Conservation (phyloP, 2,797 vertebrate genomes). For the Nyctalus aviator region DNA sequence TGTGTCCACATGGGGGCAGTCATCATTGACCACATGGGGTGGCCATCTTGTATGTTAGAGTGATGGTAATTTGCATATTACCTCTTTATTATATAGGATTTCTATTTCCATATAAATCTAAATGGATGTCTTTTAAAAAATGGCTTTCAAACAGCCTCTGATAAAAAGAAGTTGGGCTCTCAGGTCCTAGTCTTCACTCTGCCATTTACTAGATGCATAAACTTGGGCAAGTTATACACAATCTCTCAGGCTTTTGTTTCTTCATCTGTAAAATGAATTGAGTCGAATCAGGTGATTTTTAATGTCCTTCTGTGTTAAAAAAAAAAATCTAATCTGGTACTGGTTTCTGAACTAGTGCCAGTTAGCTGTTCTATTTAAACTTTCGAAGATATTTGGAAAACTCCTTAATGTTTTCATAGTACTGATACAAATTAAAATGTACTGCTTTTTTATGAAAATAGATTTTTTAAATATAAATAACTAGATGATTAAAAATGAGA, state of each 20-base stretch:
- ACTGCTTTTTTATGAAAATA: slow-evolving; percentile 56
- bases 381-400: slow-evolving; percentile 65
- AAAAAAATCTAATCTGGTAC: background rate
- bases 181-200: background rate
- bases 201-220: slow-evolving; percentile 6
- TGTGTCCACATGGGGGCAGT: no score
- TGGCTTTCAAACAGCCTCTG: slow-evolving; percentile 49
- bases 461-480: background rate
- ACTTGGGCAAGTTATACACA: slow-evolving; percentile 21
- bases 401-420: slow-evolving; percentile 16
- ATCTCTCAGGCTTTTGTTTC: slow-evolving; percentile 29
- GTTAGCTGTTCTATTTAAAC: slow-evolving; percentile 52
- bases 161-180: background rate
- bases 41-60: no score
- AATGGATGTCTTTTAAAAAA: background rate
- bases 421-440: slow-evolving; percentile 70
- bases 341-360: slow-evolving; percentile 54
- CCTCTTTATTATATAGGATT: background rate
- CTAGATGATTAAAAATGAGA: background rate
- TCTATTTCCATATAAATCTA: slow-evolving; percentile 12
- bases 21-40: no score
- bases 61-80: no score
- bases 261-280: slow-evolving; percentile 64
- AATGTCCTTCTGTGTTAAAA: slow-evolving; percentile 26
- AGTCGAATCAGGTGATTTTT: background rate